These are phyloP conservation scores for Cotesia congregata DNA, from an alignment of 2,888 invertebrate species.

Conservation along the genomic window DNA sequence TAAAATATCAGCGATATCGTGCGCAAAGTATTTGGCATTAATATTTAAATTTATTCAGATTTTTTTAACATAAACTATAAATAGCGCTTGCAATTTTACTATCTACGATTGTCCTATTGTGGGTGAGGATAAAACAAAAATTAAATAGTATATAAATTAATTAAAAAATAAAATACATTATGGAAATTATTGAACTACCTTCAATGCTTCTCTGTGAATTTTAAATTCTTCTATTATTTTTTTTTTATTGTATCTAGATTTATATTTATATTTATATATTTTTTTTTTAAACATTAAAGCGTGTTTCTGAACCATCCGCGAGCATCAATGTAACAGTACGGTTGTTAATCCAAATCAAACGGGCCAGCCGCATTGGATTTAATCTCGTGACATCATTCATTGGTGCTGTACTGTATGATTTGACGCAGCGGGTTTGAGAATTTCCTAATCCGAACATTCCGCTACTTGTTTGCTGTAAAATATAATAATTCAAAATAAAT, in stretches of 20 bases:
- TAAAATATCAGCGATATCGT: slow-evolving; percentile 1
- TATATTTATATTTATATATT: background rate
- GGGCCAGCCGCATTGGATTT: slow-evolving; percentile 90
- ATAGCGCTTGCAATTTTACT: background rate
- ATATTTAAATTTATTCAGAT: background rate
- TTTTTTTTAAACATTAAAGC: slow-evolving; percentile 74
- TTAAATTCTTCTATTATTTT: background rate
- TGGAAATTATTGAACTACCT: background rate
- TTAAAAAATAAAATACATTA: no score
- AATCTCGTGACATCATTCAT: slow-evolving; percentile 89
- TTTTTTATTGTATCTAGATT: slow-evolving; percentile 4
- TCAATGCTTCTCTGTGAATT: background rate
- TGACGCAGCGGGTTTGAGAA: slow-evolving; percentile 95
- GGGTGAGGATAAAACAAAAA: background rate
- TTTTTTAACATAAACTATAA: background rate
- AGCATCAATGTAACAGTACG: slow-evolving; percentile 94
- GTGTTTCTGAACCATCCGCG: slow-evolving; percentile 94
- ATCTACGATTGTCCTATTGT: background rate
- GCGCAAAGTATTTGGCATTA: slow-evolving; percentile 7
- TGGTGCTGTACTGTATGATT: slow-evolving; percentile 94
- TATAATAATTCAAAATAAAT: no score
- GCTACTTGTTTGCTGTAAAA: slow-evolving; percentile 75
- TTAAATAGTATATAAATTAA: background rate
- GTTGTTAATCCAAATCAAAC: slow-evolving; percentile 96
- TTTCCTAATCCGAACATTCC: slow-evolving; percentile 98